These are phyloP conservation scores for Hypsopygia costalis DNA, from an alignment of 2,888 invertebrate genomes.

Conservation along the genomic window DNA sequence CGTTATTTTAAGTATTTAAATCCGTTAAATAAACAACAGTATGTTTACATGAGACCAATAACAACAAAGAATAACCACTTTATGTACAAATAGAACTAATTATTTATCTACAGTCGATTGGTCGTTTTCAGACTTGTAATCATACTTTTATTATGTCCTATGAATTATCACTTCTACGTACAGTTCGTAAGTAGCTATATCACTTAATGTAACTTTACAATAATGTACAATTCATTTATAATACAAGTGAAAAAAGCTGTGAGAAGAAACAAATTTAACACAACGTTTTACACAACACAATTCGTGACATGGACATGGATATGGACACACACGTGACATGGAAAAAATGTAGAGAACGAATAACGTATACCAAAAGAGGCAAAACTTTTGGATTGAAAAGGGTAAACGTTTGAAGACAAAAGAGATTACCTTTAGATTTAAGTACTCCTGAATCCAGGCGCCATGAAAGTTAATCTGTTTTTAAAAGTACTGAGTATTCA, in stretches of 20 bases:
- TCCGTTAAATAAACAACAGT: conserved; percentile 70
- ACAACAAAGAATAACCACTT: conserved; percentile 59
- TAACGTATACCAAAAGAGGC: background rate
- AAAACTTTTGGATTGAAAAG: background rate
- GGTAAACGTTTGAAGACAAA: no score
- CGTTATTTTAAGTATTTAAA: conserved; percentile 38
- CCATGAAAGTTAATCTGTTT: no score
- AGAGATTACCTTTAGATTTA: no score
- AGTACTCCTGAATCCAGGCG: no score
- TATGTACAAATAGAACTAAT: conserved; percentile 66
- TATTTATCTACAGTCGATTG: conserved; percentile 69
- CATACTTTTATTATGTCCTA: conserved; percentile 29
- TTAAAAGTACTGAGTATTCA: conserved; percentile 46
- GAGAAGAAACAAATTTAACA: no score
- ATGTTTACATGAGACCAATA: conserved; percentile 50
- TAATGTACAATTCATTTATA: conserved; percentile 33
- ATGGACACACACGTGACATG: background rate
- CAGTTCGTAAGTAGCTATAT: conserved; percentile 32
- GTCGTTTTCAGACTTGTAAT: conserved; percentile 74
- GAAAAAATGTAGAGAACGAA: conserved; percentile 11
- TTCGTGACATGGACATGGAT: no score
- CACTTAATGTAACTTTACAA: conserved; percentile 33
- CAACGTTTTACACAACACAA: no score
- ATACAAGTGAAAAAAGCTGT: conserved; percentile 10
- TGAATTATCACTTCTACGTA: conserved; percentile 45